phyloP scores from a whole-genome alignment of 2,113 vertebrate species.

The Mustelus asterias region DNA sequence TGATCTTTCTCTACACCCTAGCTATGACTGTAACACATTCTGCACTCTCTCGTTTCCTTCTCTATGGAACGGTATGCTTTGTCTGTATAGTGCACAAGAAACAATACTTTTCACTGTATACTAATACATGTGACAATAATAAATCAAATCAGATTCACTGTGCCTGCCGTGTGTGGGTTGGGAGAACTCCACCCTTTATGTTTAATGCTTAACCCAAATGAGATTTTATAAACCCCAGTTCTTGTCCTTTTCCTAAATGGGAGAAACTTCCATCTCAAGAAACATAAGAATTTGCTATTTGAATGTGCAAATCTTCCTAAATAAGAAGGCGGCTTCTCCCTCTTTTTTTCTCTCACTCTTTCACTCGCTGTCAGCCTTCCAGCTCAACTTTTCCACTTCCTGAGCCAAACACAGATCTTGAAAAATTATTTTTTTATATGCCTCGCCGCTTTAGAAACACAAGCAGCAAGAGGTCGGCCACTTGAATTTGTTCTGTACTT shows the following conservation, averaged over 20 bases:
- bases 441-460: background rate
- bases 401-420: background rate
- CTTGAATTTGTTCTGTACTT: background rate
- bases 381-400: background rate
- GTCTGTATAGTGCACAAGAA: too few species aligned
- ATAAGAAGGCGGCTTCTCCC: background rate
- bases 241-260: background rate
- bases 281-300: background rate
- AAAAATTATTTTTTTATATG: background rate
- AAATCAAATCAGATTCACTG: too few species aligned
- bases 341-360: background rate
- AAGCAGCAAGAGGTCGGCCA: background rate
- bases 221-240: background rate
- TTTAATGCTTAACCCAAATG: background rate
- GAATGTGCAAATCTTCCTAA: background rate
- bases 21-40: too few species aligned
- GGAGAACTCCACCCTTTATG: too few species aligned
- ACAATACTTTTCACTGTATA: too few species aligned
- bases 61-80: too few species aligned
- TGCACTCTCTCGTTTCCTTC: too few species aligned
- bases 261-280: background rate
- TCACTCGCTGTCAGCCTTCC: background rate
- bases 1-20: too few species aligned
- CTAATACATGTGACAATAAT: too few species aligned
- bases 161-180: too few species aligned